Evolutionary conservation across 2,113 vertebrate species (phyloP).

Genomic region (Lipophrys pholis): DNA sequence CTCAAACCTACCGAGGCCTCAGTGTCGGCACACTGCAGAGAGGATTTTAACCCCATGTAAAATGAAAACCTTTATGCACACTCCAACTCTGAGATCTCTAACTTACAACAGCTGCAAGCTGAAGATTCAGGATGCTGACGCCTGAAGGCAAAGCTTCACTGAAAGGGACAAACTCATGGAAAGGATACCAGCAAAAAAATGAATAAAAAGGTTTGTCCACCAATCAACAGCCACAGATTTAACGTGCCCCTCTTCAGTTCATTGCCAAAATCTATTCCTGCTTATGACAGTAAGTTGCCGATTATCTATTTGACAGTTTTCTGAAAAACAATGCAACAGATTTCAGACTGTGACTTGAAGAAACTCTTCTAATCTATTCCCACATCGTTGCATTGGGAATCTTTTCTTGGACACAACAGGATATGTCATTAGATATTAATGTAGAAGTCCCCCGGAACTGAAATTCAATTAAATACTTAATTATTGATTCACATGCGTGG

Average conservation of each 20-base stretch:
- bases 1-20: constrained; percentile 33
- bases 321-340: neutral
- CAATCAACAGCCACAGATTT: constrained; percentile 43
- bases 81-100: constrained; percentile 45
- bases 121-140: constrained; percentile 29
- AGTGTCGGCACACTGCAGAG: constrained; percentile 30
- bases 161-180: constrained; percentile 49
- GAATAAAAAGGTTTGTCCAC: constrained; percentile 18
- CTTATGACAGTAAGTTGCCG: constrained; percentile 14
- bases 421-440: constrained; percentile 33
- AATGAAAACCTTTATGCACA: constrained; percentile 43
- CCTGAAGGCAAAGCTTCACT: constrained; percentile 44
- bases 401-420: constrained; percentile 17
- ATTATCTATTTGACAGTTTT: neutral
- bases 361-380: neutral
- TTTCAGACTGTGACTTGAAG: neutral
- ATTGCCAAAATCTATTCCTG: constrained; percentile 20
- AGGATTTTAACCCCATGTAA: constrained; percentile 49
- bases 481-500: constrained; percentile 64
- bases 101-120: constrained; percentile 57
- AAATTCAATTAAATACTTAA: constrained; percentile 48
- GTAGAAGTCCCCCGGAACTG: constrained; percentile 28
- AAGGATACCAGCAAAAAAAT: neutral
- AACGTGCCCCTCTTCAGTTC: constrained; percentile 14
- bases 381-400: neutral